A percentile compares a stretch with the other conserved stretches of the same genome.
Conservation (phyloP, 2,888 invertebrate genomes). For the Melanotus villosus region DNA sequence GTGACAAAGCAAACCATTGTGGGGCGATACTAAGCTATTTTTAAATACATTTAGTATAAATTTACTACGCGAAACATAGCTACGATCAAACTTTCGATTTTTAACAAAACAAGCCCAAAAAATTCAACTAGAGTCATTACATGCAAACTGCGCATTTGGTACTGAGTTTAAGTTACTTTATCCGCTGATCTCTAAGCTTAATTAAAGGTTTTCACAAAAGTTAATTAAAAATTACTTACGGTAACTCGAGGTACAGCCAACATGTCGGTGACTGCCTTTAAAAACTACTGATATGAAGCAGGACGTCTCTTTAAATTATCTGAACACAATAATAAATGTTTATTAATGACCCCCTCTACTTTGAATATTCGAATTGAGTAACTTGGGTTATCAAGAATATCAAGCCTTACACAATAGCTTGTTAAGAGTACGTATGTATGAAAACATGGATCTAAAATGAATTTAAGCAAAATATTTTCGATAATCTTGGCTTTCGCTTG, state of each 20-base stretch:
- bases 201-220: not conserved
- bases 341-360: conserved; percentile 38
- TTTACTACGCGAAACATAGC: no score
- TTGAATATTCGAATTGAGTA: conserved; percentile 8
- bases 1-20: not conserved
- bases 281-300: conserved; percentile 13
- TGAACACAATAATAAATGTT: conserved; percentile 31
- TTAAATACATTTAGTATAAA: no score
- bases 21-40: not conserved
- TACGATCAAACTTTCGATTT: no score
- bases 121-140: no score
- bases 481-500: not conserved
- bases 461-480: not conserved
- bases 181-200: no score
- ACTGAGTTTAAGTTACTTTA: no score
- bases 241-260: conserved; percentile 42
- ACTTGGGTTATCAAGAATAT: conserved; percentile 10
- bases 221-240: conserved; percentile 35
- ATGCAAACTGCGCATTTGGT: no score
- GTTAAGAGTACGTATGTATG: not conserved
- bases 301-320: conserved; percentile 30
- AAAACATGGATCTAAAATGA: not conserved
- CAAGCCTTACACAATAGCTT: not conserved
- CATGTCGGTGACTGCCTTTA: conserved; percentile 38
- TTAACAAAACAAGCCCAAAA: no score